Conservation (phyloP, 2,113 vertebrate genomes). For the human region DNA sequence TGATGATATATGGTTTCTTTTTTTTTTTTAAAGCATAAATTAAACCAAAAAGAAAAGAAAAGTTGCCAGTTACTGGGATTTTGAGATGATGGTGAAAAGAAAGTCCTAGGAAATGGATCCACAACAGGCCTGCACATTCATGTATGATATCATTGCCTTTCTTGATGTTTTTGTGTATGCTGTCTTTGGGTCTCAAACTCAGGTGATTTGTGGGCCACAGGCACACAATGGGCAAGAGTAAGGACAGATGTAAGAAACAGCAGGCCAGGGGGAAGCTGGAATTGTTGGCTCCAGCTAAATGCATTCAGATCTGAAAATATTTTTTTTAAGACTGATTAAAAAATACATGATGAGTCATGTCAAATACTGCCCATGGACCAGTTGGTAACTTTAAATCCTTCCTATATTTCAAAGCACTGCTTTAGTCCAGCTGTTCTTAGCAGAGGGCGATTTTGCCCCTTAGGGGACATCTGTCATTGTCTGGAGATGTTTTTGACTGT, state of each 20-base stretch:
- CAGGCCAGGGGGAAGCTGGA: neutral
- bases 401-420: neutral
- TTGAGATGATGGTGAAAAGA: neutral
- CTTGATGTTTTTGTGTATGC: fast-evolving
- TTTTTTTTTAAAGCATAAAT: neutral
- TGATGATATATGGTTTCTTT: neutral
- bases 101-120: no score
- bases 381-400: neutral
- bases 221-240: neutral
- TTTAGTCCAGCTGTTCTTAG: neutral
- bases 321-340: neutral
- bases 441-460: neutral
- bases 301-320: neutral
- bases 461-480: neutral
- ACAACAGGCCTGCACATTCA: neutral
- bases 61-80: neutral
- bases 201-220: fast-evolving
- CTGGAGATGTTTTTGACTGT: neutral
- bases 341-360: neutral
- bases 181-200: neutral
- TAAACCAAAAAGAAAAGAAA: neutral
- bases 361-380: neutral
- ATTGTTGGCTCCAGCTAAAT: neutral
- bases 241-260: neutral
- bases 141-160: fast-evolving